phyloP scores from a whole-genome alignment of 2,888 invertebrate species.

The Lochmaea capreae region DNA sequence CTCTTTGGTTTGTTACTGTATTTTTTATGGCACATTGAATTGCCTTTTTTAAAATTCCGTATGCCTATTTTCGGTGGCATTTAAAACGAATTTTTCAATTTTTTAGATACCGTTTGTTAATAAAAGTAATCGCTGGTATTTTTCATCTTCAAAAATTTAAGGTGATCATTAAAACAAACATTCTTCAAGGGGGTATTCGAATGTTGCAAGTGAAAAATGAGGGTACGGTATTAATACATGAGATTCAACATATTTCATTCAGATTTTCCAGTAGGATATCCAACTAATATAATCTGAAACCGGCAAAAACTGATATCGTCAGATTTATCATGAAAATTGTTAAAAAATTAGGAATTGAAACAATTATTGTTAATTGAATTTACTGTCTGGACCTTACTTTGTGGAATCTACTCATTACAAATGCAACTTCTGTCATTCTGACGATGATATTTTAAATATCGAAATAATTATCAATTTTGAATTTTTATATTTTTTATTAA shows the following conservation, averaged over 20 bases:
- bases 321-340: too few relatives aligned
- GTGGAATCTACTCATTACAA: too few relatives aligned
- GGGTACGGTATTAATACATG: slow-evolving; percentile 3
- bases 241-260: not conserved
- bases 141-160: slow-evolving; percentile 28
- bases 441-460: too few relatives aligned
- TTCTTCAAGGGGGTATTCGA: slow-evolving; percentile 13
- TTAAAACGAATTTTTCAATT: slow-evolving; percentile 41
- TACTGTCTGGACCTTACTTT: too few relatives aligned
- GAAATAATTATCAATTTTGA: too few relatives aligned
- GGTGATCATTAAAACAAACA: slow-evolving; percentile 24
- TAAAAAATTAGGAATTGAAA: too few relatives aligned
- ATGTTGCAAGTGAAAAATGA: slow-evolving; percentile 26
- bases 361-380: too few relatives aligned
- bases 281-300: too few relatives aligned
- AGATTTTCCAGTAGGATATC: not conserved
- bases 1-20: slow-evolving; percentile 37
- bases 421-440: too few relatives aligned
- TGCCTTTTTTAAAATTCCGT: slow-evolving; percentile 28
- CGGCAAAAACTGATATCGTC: too few relatives aligned
- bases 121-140: slow-evolving; percentile 39
- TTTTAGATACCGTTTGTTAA: slow-evolving; percentile 28
- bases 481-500: too few relatives aligned
- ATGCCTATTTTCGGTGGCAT: slow-evolving; percentile 37
- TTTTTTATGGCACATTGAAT: slow-evolving; percentile 35